phyloP scores from a whole-genome alignment of 2,113 vertebrate species.

The Sitta europaea region DNA sequence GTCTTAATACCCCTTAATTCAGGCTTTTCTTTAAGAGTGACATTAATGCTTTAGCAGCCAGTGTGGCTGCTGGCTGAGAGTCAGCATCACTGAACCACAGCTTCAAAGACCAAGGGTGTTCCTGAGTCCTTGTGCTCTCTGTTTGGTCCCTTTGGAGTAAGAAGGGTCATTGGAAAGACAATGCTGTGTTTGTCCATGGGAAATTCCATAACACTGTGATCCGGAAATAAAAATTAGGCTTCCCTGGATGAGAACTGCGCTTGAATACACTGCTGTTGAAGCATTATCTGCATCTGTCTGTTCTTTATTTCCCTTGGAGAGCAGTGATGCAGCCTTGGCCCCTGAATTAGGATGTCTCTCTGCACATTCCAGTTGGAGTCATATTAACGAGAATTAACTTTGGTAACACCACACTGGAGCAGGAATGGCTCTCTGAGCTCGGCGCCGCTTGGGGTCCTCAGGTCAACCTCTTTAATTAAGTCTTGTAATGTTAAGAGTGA shows the following conservation, averaged over 20 bases:
- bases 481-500: conserved; percentile 55
- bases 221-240: neutral
- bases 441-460: conserved; percentile 45
- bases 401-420: neutral
- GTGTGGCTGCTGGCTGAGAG: neutral
- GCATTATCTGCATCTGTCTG: neutral
- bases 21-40: neutral
- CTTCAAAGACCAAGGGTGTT: neutral
- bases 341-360: neutral
- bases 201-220: neutral
- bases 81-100: fast-evolving
- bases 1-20: neutral
- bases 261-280: neutral
- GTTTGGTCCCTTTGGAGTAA: neutral
- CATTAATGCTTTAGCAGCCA: neutral
- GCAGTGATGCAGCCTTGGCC: neutral
- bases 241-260: neutral
- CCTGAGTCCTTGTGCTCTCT: fast-evolving
- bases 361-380: neutral
- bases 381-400: conserved; percentile 42
- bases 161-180: neutral
- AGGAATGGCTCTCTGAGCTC: conserved; percentile 32
- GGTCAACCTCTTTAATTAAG: conserved; percentile 71
- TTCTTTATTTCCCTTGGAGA: neutral
- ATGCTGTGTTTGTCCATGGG: neutral